Evolutionary conservation across 2,113 vertebrate species (phyloP).

Genomic region (Nothoprocta pentlandii): DNA sequence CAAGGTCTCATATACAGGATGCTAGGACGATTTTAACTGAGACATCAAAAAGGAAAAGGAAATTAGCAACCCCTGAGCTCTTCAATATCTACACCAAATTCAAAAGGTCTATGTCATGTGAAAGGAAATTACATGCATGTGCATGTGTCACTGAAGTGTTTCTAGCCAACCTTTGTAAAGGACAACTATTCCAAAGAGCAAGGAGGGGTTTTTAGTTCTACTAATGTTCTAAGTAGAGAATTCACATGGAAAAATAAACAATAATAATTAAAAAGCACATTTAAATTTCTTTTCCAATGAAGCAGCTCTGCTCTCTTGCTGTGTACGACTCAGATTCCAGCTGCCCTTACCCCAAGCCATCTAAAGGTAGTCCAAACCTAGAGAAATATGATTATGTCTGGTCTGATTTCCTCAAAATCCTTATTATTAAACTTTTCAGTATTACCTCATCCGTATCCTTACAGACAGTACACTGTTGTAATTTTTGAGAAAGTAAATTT

Average conservation of each 20-base stretch:
- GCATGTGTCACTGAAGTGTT: neutral
- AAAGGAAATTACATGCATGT: neutral
- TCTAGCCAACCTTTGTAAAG: neutral
- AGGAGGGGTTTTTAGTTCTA: neutral
- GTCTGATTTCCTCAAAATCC: neutral
- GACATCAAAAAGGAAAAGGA: neutral
- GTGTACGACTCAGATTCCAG: neutral
- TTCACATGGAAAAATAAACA: neutral
- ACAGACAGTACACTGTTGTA: neutral
- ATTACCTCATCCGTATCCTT: neutral
- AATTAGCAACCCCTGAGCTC: neutral
- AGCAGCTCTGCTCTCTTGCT: neutral
- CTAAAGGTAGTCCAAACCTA: neutral
- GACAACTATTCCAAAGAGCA: neutral
- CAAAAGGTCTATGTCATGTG: neutral
- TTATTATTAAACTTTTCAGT: neutral
- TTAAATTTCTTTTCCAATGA: neutral
- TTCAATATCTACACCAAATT: neutral
- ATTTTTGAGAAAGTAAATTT: neutral
- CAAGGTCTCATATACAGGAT: neutral
- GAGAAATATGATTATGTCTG: neutral
- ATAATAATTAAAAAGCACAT: neutral
- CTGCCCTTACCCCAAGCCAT: neutral
- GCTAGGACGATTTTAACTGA: neutral
- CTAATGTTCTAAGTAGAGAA: neutral